Evolutionary conservation across 30 jellyfish, hydroid and myxozoan genomes (phyloP), one percentile per base, ranked within the genome.

Genomic region (Sanderia malayensis): DNA sequence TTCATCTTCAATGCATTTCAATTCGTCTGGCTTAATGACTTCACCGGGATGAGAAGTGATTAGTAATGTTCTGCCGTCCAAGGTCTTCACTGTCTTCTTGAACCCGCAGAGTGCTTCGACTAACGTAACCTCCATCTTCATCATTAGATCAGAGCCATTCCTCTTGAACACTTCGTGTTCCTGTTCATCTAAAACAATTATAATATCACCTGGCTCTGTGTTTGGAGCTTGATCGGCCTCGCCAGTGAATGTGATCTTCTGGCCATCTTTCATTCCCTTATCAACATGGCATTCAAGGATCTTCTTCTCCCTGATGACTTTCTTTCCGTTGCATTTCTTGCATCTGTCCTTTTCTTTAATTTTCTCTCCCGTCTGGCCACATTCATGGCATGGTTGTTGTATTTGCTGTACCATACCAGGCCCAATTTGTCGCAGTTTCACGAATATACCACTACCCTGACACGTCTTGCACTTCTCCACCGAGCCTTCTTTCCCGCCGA

Each of bases 191-290:
- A 92, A 62, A 11, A 92, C 93, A 32, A 92, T 81, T 20, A 93
- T 82, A 17, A 93, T 83, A 61, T 93, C 96, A 27, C 99, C 99
- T 26, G 99, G 99, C 32, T 93, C 99, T 21, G 83, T 85, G 30
- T 79, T 82, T 20, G 98, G 98, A 46, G 96, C 95, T 61, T 84
- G 96, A 68, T 92, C 98, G 2, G 96, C 98, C 37, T 92, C 98
- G 3, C 89, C 95, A 1, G n/a, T 13, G 55, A 92, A 85, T 25
- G 85, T 76, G 7, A 92, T 84, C 67, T 84, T 92, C 61, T 92
- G 96, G 31, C 98, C 98, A 46, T 84, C 96, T 49, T 74, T 92
- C 96, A 85, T 84, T n/a, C 98, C 98, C 57, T 73, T 78, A 13
- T 61, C 86, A 44, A 92, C 82, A 44, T 79, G 76, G 57, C 95